Evolutionary conservation across 2,888 invertebrate species (phyloP), one percentile per base, ranked within the genome.

Genomic region (Stenchaetothrips biformis): DNA sequence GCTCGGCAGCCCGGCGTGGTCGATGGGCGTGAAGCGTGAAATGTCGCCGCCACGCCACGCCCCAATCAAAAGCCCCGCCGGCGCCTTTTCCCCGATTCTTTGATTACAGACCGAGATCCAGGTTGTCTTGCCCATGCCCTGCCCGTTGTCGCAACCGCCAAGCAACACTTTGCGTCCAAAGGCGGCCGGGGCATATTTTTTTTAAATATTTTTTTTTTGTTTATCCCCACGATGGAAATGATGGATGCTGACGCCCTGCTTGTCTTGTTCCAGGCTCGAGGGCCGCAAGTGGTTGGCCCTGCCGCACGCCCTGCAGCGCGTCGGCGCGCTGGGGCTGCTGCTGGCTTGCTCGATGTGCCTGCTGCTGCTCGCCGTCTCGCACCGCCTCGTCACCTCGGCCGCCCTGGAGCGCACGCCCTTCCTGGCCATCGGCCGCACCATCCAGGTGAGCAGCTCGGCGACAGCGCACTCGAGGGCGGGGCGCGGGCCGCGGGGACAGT

Each of bases 291-390:
- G 67, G 67, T 1, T n/a, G 62, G 67, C 9, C 21, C 67, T 67
- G 67, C 25, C 67, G 25, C 67, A 25, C 21, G 25, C 25, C 8
- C 67, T 21, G 67, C 67, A 74, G 67, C 67, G 67, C 21, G 67
- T 74, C 9, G 67, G 67, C 79, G 80, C 81, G 53, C 49, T 82
- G 47, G 81, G 81, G 37, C 59, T 83, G 77, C 81, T 80, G 62
- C 80, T 84, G 80, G 83, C 84, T 27, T 83, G 82, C 9, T 82
- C 83, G 25, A 82, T 84, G 77, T 84, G 84, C 79, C 83, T 84
- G 78, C 82, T 84, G 18, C 83, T 84, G n/a, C 81, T 84, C 18
- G 80, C 84, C 25, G 81, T 84, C 77, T 84, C 84, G 77, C 84
- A 84, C 81, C 81, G 83, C 21, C 82, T 84, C 78, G 84, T 83